Evolutionary conservation across 2,797 vertebrate genomes (phyloP).

Genomic region (Enteromius thamalakanensis): DNA sequence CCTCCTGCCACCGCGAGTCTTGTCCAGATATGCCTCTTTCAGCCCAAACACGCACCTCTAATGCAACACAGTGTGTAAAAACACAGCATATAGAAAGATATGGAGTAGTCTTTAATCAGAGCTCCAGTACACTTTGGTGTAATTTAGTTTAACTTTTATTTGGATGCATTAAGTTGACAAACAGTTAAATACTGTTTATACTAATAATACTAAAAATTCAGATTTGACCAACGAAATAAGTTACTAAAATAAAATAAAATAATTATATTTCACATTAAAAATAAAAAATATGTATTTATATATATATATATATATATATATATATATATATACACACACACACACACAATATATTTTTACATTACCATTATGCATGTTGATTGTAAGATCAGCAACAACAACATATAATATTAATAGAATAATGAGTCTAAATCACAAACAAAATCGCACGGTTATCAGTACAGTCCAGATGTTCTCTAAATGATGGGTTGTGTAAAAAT

Average conservation of each 20-base stretch:
- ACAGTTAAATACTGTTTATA: background rate
- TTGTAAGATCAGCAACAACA: background rate
- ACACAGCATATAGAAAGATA: background rate
- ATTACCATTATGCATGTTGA: background rate
- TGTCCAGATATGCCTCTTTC: background rate
- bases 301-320: too few relatives aligned
- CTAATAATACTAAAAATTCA: background rate
- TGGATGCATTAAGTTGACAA: background rate
- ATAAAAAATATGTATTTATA: background rate
- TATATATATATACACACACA: too few relatives aligned
- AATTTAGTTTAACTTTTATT: background rate
- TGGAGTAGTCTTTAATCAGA: background rate
- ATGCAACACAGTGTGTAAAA: background rate
- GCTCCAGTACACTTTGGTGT: background rate
- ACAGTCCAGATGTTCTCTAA: background rate
- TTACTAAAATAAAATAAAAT: background rate
- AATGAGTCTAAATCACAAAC: too few relatives aligned
- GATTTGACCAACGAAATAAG: background rate
- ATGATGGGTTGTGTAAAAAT: background rate
- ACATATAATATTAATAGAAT: too few relatives aligned
- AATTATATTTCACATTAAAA: background rate
- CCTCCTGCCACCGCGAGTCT: slow-evolving; percentile 16
- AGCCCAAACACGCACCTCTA: slow-evolving; percentile 9
- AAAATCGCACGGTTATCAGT: background rate
- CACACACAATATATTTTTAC: too few relatives aligned